These are phyloP conservation scores for Phytoseiulus persimilis DNA, from an alignment of 2,888 invertebrate genomes.

Conservation along the genomic window DNA sequence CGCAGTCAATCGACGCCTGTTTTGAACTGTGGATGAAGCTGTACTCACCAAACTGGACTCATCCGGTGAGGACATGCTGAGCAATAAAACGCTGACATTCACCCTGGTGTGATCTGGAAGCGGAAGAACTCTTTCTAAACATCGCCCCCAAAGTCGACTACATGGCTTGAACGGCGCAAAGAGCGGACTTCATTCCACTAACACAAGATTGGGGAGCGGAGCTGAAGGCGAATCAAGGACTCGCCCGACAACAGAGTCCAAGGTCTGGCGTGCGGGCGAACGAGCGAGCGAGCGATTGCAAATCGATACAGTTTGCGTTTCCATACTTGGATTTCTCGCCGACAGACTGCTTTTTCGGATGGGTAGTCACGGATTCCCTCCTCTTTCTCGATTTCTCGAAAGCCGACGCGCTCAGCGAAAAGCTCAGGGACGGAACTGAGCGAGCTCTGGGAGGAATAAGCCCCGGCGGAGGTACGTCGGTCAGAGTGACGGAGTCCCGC, in stretches of 20 bases:
- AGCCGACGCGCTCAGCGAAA: too few relatives aligned
- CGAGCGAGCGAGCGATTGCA: background rate
- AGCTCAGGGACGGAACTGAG: too few relatives aligned
- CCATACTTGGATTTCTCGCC: background rate
- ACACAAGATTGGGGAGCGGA: background rate
- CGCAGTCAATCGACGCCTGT: too few relatives aligned
- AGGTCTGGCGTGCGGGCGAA: background rate
- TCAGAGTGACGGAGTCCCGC: too few relatives aligned
- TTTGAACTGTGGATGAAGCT: background rate
- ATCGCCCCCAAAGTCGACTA: background rate
- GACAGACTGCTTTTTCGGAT: conserved; percentile 13
- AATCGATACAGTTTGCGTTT: conserved; percentile 5
- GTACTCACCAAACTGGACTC: conserved; percentile 89
- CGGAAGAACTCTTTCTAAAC: conserved; percentile 44
- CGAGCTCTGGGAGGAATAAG: too few relatives aligned
- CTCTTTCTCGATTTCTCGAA: background rate
- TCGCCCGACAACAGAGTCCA: conserved; percentile 25
- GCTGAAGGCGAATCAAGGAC: background rate
- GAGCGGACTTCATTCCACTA: background rate
- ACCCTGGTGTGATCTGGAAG: conserved; percentile 76
- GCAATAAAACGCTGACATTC: conserved; percentile 82
- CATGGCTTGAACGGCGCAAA: too few relatives aligned
- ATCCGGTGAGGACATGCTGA: conserved; percentile 88
- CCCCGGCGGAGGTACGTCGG: too few relatives aligned
- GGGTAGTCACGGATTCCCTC: background rate